Evolutionary conservation across 2,113 vertebrate genomes (phyloP).

Genomic region (Azemiops feae): DNA sequence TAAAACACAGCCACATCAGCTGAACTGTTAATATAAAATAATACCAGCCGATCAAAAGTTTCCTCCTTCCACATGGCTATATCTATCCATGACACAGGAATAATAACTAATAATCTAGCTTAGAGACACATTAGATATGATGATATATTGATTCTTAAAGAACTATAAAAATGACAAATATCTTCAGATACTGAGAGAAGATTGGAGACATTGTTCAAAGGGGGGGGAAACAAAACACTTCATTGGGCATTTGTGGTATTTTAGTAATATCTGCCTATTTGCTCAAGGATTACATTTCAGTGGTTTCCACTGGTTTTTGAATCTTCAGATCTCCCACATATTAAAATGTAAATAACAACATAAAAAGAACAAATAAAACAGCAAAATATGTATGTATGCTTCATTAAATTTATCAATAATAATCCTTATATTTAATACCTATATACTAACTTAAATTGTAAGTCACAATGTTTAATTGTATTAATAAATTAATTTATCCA

Average conservation of each 20-base stretch:
- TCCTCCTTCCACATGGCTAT: neutral
- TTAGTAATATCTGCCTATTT: neutral
- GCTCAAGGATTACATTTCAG: neutral
- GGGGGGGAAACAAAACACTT: neutral
- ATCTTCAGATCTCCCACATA: neutral
- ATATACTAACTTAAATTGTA: neutral
- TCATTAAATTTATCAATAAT: neutral
- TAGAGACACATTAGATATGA: neutral
- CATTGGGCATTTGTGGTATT: neutral
- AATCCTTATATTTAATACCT: neutral
- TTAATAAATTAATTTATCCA: neutral
- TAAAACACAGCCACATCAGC: neutral
- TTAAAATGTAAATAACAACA: neutral
- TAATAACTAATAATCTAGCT: neutral
- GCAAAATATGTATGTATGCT: neutral
- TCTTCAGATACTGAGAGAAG: neutral
- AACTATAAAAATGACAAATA: neutral
- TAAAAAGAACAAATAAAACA: neutral
- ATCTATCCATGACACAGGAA: neutral
- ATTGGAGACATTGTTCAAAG: neutral
- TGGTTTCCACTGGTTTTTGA: neutral
- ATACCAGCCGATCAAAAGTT: neutral
- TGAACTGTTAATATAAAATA: neutral
- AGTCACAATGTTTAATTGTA: constrained; percentile 11
- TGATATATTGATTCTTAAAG: neutral